Evolutionary conservation across 1,140 invertebrate genomes (phyloP), one percentile per base, ranked within the genome.

Genomic region (Zaprionus ghesquierei): DNA sequence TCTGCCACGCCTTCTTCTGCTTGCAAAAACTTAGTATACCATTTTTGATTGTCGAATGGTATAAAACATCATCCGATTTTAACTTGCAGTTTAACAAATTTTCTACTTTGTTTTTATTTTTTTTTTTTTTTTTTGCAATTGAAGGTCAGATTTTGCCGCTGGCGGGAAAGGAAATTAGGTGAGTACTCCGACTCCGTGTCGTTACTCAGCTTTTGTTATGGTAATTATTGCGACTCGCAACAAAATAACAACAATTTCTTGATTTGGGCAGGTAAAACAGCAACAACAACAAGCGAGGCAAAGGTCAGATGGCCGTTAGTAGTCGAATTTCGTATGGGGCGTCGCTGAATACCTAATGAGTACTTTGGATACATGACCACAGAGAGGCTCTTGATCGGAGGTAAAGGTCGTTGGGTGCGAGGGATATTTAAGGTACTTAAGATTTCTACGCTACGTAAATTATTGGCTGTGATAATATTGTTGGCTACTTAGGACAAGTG

Each of bases 131-230:
- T 54, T 49, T 54, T 58, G 69, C 81, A 69, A 86, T 73, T 81
- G 79, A 87, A 86, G 82, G 81, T 61, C 79, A 33, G 18, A 44
- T 58, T 65, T 79, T 77, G 70, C 73, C 65, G 58, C 35, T 35
- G 27, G 46, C 31, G 60, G 23, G 63, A n/a, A 54, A 68, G 69
- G 73, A 78, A 85, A 85, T 84, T 80, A 77, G 69, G 35, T 64
- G 64, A 77, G 76, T 61, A 61, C 31, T 41, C 8, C 10, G 41
- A 46, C 18, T 18, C 18, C 18, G 41, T 22, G 8, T 46, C 41
- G 41, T 46, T 46, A 46, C 18, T 22, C 22, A 46, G n/a, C 27
- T 58, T 82, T 84, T 84, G 82, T 73, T 86, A 87, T 87, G 81
- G 75, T 87, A 82, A 86, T 86, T 84, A 84, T 46, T n/a, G 10